Evolutionary conservation across 23 tunicate genomes (phyloP), one percentile per base, ranked within the genome.

Genomic region (Trididemnum nubilum): DNA sequence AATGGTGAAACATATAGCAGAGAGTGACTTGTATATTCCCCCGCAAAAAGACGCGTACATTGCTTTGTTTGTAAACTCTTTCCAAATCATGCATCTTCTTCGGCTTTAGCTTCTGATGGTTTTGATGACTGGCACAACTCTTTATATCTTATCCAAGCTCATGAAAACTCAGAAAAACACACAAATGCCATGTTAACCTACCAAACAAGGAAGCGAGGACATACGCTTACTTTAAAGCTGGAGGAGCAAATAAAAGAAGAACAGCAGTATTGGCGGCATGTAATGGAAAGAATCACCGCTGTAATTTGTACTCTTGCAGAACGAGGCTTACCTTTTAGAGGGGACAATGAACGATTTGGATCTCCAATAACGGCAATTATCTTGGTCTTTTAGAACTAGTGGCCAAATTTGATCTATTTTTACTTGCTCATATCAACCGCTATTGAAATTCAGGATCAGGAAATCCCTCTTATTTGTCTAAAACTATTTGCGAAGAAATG

Each of bases 371-470:
- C 71, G 51, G 77, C 77, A 80, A 80, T 34, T 80, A 27, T 80
- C 32, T 80, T 57, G 85, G 85, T 23, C 57, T 80, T 35, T 70
- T 80, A 36, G 79, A 80, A 35, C 25, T 80, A 36, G 2, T 69
- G 2, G 85, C 80, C 31, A 82, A 82, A 71, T 50, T 67, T 35
- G 86, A 82, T 82, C 80, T 36, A 72, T 67, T 82, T 72, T 82
- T 82, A 73, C 78, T 37, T 39, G 58, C 31, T 37, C 78, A 77
- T 54, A 77, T 77, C 71, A 77, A 77, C 54, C 35, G 82, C 5
- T 54, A 77, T 54, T 35, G 82, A 77, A 77, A 74, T 38, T 36
- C 66, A 37, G 79, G 79, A 74, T 36, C 79, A 36, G 63, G 79
- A 36, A 37, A 77, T 77, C 82, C 78, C 57, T 73, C 78, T 37